phyloP scores from a whole-genome alignment of 2,888 invertebrate genomes.

The Scaptomyza parva region DNA sequence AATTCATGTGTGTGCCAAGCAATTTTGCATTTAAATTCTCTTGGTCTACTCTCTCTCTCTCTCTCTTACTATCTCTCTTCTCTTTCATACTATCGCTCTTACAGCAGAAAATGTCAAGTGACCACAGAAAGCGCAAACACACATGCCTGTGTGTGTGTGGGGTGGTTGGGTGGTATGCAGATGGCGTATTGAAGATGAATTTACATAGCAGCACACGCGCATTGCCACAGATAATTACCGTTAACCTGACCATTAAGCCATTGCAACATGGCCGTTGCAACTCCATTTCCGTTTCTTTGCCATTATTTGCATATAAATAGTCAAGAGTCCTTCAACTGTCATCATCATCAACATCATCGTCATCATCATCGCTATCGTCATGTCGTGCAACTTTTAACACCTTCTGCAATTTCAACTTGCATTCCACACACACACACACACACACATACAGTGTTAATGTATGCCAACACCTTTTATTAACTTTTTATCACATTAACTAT shows the following conservation, averaged over 20 bases:
- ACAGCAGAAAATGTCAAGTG: slow-evolving; percentile 1
- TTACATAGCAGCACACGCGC: slow-evolving; percentile 6
- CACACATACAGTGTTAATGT: not conserved
- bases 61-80: not conserved
- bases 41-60: no score
- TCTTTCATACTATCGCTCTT: not conserved
- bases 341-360: slow-evolving; percentile 1
- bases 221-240: slow-evolving; percentile 45
- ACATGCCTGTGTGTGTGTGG: not conserved
- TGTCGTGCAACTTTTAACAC: slow-evolving; percentile 16
- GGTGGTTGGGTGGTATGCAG: not conserved
- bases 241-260: slow-evolving; percentile 52
- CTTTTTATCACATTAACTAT: slow-evolving; percentile 19
- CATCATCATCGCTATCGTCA: slow-evolving; percentile 1
- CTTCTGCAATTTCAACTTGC: slow-evolving; percentile 27
- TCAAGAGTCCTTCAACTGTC: slow-evolving; percentile 10
- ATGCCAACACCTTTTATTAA: slow-evolving; percentile 6
- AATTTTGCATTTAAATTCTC: slow-evolving; percentile 33
- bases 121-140: slow-evolving; percentile 1
- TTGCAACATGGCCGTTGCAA: slow-evolving; percentile 24
- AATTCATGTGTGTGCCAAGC: slow-evolving; percentile 4
- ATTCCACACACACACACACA: slow-evolving; percentile 18
- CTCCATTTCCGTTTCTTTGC: slow-evolving; percentile 16
- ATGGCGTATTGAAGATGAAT: slow-evolving; percentile 9
- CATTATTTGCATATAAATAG: slow-evolving; percentile 32